Evolutionary conservation across 2,797 vertebrate species (phyloP).

Genomic region (Rousettus madagascariensis): DNA sequence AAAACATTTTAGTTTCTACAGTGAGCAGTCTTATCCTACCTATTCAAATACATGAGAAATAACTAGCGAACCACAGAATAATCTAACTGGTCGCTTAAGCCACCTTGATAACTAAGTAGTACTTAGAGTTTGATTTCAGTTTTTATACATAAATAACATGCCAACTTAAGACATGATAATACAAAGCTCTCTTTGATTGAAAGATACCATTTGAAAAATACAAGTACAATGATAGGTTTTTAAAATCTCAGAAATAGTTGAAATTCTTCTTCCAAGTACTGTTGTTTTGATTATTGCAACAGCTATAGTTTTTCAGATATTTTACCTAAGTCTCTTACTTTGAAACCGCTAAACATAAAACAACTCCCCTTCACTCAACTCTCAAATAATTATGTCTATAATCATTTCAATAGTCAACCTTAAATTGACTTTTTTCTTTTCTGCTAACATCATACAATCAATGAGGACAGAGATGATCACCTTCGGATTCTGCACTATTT

Average conservation of each 20-base stretch:
- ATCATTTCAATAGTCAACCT: not conserved
- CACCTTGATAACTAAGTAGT: not conserved
- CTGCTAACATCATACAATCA: not conserved
- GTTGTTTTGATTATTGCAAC: constrained; percentile 11
- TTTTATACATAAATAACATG: constrained; percentile 16
- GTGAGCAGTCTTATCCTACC: not conserved
- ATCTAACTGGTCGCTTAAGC: not conserved
- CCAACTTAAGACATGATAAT: not conserved
- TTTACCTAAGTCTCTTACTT: constrained; percentile 43
- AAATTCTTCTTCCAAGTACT: constrained; percentile 16
- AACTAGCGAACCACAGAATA: constrained; percentile 29
- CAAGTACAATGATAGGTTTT: not conserved
- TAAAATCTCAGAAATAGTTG: not conserved
- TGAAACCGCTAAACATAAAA: constrained; percentile 31
- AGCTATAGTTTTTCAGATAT: constrained; percentile 5
- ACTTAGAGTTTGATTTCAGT: constrained; percentile 22
- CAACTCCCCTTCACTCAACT: not conserved
- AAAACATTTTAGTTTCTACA: constrained; percentile 26
- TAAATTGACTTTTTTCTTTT: constrained; percentile 28
- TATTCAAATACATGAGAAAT: constrained; percentile 31
- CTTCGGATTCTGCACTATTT: constrained; percentile 9
- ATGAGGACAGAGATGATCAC: not conserved
- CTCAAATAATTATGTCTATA: constrained; percentile 19
- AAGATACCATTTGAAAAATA: constrained; percentile 44
- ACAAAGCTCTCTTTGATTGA: constrained; percentile 24